Percentiles rank a stretch among this genome's conserved stretches.
phyloP scores from a whole-genome alignment of 2,113 vertebrate species.

The Mugil cephalus region DNA sequence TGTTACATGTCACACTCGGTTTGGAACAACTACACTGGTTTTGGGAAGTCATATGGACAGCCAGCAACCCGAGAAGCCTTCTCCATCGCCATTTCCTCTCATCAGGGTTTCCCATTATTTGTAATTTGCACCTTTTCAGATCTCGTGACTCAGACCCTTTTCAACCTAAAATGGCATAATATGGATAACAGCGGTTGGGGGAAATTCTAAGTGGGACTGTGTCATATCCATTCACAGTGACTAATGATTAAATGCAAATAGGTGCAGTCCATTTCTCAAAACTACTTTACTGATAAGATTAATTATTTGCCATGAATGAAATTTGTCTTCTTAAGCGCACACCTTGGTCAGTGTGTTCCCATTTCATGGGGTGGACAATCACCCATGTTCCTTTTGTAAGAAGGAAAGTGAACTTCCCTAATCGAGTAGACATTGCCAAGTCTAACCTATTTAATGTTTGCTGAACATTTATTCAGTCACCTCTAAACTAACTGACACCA shows the following conservation, averaged over 20 bases:
- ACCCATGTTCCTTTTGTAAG: too few relatives aligned
- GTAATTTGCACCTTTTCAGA: constrained; percentile 25
- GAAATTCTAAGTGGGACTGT: background rate
- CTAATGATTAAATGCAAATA: constrained; percentile 2
- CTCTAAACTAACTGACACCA: too few relatives aligned
- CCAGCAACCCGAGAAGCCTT: constrained; percentile 33
- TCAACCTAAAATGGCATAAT: constrained; percentile 21
- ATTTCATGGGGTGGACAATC: too few relatives aligned
- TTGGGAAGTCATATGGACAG: constrained; percentile 39
- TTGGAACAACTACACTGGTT: constrained; percentile 21
- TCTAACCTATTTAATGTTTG: too few relatives aligned
- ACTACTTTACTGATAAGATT: background rate
- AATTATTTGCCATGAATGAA: background rate
- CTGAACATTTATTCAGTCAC: too few relatives aligned
- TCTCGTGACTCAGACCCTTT: constrained; percentile 8
- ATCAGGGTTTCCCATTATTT: constrained; percentile 33
- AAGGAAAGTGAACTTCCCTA: too few relatives aligned
- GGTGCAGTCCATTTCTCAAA: background rate
- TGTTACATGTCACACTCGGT: constrained; percentile 28
- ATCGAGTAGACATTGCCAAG: too few relatives aligned
- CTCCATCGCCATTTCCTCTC: constrained; percentile 20
- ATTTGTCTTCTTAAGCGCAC: too few relatives aligned
- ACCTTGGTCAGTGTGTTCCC: too few relatives aligned
- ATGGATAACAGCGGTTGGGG: background rate
- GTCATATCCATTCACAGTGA: background rate